phyloP scores from a whole-genome alignment of 2,113 vertebrate genomes.

The Pelvicachromis taeniatus region DNA sequence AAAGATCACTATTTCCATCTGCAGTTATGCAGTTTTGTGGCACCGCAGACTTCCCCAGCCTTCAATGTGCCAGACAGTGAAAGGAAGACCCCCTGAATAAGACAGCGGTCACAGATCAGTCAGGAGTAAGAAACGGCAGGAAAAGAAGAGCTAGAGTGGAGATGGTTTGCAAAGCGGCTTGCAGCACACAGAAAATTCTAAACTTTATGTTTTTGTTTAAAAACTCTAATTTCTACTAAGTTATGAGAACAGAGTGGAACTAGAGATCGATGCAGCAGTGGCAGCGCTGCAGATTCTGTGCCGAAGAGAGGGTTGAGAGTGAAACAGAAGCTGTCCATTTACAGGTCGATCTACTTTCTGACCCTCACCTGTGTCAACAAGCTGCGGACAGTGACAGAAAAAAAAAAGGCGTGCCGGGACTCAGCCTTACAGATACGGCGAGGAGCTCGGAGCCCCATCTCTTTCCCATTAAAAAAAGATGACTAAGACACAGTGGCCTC shows the following conservation, averaged over 20 bases:
- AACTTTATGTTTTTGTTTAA: not conserved
- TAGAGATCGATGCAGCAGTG: accelerated
- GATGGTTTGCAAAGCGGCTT: accelerated
- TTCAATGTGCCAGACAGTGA: no score
- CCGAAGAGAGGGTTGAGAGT: not conserved
- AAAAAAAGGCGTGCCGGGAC: not conserved
- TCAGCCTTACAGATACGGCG: not conserved
- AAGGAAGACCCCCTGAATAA: accelerated
- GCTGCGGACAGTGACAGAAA: not conserved
- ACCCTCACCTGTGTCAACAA: not conserved
- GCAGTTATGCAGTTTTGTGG: not conserved
- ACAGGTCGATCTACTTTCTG: not conserved
- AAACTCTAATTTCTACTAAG: not conserved
- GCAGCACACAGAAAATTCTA: not conserved
- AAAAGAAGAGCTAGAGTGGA: no score
- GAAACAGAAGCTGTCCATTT: not conserved
- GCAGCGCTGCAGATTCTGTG: not conserved
- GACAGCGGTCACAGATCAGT: not conserved
- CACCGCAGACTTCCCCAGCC: no score
- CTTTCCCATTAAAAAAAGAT: not conserved
- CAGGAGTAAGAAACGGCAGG: not conserved
- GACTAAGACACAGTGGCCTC: not conserved
- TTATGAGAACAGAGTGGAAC: not conserved
- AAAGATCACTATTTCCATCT: not conserved
- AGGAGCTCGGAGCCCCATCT: not conserved